Evolutionary conservation across 2,113 vertebrate genomes (phyloP), one percentile per base, ranked within the genome.

Genomic region (Planiliza haematocheilus): DNA sequence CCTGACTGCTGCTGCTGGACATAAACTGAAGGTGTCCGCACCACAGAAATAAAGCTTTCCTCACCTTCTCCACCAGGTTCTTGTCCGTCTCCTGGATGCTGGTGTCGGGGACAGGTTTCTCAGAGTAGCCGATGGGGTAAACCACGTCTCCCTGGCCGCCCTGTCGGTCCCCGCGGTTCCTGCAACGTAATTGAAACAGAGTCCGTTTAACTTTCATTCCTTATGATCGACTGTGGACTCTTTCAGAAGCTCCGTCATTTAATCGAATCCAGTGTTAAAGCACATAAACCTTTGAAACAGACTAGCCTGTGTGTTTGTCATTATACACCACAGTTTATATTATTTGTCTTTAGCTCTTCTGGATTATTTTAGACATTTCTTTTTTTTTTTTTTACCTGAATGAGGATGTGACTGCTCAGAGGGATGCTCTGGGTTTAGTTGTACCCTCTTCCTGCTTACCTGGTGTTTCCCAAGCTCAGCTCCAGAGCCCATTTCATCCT

Each of bases 81-180:
- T 96, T 95, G 91, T 99, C 97, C 0, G 96, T 96, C 81, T 98
- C 97, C 88, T 98, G 97, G 8, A 98, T 96, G 36, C 97, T 95
- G 74, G 96, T 96, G 85, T 98, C 97, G 0, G 96, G 96, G 3
- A 98, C 95, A 7, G 97, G 96, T 80, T 97, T 96, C 84, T 99
- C 97, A 0, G 96, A 95, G 85, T 95, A 98, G 1, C 97, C 97
- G 8, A 99, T 95, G 4, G 97, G 97, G 64, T 95, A 97, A 41
- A 96, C 91, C 0, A 93, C 93, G 16, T 97, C 96, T 14, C 95
- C 95, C 67, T 96, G 95, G 11, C 94, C 93, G 1, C 94, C 89
- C 74, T 95, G 92, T 10, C 96, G 81, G 49, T 97, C 96, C 2
- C 92, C 84, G 3, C 96, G 95, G 55, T 88, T 89, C 90, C 96